These are phyloP conservation scores for Dysmachus trigonus DNA, from an alignment of 2,888 invertebrate genomes.

Conservation along the genomic window DNA sequence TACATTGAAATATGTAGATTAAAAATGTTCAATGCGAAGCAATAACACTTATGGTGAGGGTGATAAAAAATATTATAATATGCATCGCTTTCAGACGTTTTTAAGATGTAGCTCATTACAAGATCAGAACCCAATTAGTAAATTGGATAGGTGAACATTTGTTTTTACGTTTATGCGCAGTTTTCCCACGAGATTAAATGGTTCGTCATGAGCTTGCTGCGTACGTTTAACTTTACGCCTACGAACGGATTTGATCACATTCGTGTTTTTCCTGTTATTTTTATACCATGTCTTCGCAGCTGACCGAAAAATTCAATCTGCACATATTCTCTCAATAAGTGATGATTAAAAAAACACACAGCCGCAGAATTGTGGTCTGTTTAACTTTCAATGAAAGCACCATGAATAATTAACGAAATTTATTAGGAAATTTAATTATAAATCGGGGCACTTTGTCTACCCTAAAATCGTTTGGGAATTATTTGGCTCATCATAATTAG, in stretches of 20 bases:
- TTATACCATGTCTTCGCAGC: neutral
- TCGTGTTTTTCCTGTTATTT: constrained; percentile 3
- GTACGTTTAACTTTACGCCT: neutral
- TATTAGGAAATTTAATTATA: neutral
- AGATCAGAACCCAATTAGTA: neutral
- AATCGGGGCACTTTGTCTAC: neutral
- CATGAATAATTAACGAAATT: neutral
- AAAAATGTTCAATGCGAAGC: neutral
- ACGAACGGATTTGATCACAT: neutral
- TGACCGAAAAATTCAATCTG: neutral
- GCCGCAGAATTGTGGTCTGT: neutral
- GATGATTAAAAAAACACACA: neutral
- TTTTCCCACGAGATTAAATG: neutral
- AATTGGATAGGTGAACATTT: neutral
- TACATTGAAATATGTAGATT: neutral
- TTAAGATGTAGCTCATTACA: neutral
- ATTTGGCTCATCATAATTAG: neutral
- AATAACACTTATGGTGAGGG: neutral
- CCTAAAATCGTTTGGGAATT: neutral
- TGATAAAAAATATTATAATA: neutral
- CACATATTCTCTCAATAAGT: neutral
- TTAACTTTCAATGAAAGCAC: neutral
- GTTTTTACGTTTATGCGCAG: neutral
- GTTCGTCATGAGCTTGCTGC: neutral
- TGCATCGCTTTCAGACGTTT: neutral